Base-by-base conservation (phyloP, 1,140 invertebrate species). In the Hypothenemus hampei region DNA sequence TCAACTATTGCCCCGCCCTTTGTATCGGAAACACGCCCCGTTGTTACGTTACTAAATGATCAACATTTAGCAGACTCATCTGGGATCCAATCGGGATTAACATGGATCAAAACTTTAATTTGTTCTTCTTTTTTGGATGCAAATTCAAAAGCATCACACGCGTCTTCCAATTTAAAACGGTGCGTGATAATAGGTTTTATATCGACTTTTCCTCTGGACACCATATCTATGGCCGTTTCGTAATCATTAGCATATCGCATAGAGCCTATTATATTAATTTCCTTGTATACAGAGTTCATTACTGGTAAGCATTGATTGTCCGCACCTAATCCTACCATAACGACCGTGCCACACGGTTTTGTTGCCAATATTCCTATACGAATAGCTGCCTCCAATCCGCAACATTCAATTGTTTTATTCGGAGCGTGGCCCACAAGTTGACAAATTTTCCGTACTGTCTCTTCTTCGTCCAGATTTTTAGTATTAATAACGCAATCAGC, bases 41-140 rank as follows among this genome's bases (percentile, higher is more conserved):
- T n/a, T n/a, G n/a, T n/a, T n/a, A n/a, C n/a, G n/a, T n/a, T n/a
- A n/a, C n/a, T n/a, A n/a, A n/a, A n/a, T n/a, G n/a, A n/a, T n/a
- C n/a, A n/a, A n/a, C n/a, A n/a, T n/a, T n/a, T n/a, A n/a, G n/a
- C n/a, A n/a, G n/a, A n/a, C n/a, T n/a, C 16, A 37, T 37, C 15
- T 37, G 45, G 40, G 15, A 36, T 60, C 64, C 64, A 64, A 4
- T 50, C 41, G 0, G 78, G 75, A 64, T 82, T 77, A n/a, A 87
- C 88, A 61, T 91, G 83, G 59, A 96, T 95, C 80, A 96, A 89
- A 59, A 97, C 86, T 75, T 97, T 97, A 61, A 97, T 86, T n/a
- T 87, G 80, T 46, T 80, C 81, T 57, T 67, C 57, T 22, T 20
- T 29, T 21, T 43, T 43, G 4, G 18, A 80, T 0, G 90, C 81